Percentiles rank a stretch among this genome's conserved stretches.
These are phyloP conservation scores for Odocoileus hemionus DNA, from an alignment of 2,113 vertebrate genomes.

Conservation along the genomic window DNA sequence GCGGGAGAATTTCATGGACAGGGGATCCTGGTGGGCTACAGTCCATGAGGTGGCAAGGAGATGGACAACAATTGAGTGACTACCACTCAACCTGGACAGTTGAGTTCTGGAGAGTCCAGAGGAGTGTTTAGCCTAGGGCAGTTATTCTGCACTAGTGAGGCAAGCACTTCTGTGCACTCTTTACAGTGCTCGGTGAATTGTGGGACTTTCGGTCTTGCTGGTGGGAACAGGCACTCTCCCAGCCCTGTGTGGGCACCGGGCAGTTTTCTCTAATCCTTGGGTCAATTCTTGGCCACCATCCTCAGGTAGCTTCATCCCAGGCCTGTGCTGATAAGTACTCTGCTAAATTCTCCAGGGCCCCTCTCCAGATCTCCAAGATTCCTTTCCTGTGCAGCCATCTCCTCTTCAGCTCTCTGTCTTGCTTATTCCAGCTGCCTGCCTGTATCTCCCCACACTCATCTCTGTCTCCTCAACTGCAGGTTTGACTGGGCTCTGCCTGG, in stretches of 20 bases:
- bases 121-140: neutral
- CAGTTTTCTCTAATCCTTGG: neutral
- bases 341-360: neutral
- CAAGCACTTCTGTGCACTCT: neutral
- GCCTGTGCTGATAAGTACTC: neutral
- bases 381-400: neutral
- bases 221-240: neutral
- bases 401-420: neutral
- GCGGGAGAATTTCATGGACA: neutral
- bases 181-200: neutral
- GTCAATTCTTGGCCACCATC: neutral
- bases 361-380: neutral
- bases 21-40: neutral
- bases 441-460: neutral
- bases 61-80: neutral
- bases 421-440: neutral
- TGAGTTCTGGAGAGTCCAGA: neutral
- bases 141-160: neutral
- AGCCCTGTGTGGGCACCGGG: neutral
- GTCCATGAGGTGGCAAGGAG: neutral
- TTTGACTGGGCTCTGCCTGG: neutral
- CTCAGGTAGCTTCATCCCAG: neutral
- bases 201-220: neutral
- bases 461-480: neutral
- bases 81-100: neutral